A percentile compares a stretch with the other conserved stretches of the same genome.
These are phyloP conservation scores for Drosophila neocordata DNA, from an alignment of 1,140 invertebrate species.

Conservation along the genomic window DNA sequence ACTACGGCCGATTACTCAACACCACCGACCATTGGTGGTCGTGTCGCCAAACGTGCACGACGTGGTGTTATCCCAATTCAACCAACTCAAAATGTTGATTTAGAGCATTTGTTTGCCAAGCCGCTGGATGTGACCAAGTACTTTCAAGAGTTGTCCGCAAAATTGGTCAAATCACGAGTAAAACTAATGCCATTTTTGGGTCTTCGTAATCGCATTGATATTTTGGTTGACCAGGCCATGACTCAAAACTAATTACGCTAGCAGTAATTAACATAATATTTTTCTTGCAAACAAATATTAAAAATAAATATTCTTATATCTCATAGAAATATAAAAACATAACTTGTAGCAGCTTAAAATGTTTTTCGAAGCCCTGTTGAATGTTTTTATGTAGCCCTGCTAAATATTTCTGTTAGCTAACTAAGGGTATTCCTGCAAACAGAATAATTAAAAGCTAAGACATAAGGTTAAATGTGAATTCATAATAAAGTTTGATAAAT, in stretches of 20 bases:
- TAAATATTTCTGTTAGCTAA: no score
- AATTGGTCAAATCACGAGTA: slow-evolving; percentile 27
- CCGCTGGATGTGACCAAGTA: slow-evolving; percentile 5
- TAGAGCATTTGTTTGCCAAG: background rate
- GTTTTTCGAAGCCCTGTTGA: no score
- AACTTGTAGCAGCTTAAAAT: no score
- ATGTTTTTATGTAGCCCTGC: no score
- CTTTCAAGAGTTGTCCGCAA: slow-evolving; percentile 12
- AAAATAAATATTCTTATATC: no score
- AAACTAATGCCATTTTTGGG: background rate
- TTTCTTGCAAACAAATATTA: no score
- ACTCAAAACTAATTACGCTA: background rate
- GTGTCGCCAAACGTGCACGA: slow-evolving; percentile 31
- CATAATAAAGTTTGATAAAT: no score
- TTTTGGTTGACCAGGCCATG: slow-evolving; percentile 18
- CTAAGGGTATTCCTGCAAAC: no score
- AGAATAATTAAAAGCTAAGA: no score
- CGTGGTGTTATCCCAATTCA: background rate
- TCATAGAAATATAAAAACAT: no score
- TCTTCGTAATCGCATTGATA: slow-evolving; percentile 25
- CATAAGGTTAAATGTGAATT: no score
- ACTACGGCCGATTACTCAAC: background rate
- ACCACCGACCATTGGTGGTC: slow-evolving; percentile 18
- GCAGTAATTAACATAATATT: background rate
- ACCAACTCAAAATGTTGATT: background rate